Evolutionary conservation across 2,113 vertebrate species (phyloP).

Genomic region (Taurulus bubalis): DNA sequence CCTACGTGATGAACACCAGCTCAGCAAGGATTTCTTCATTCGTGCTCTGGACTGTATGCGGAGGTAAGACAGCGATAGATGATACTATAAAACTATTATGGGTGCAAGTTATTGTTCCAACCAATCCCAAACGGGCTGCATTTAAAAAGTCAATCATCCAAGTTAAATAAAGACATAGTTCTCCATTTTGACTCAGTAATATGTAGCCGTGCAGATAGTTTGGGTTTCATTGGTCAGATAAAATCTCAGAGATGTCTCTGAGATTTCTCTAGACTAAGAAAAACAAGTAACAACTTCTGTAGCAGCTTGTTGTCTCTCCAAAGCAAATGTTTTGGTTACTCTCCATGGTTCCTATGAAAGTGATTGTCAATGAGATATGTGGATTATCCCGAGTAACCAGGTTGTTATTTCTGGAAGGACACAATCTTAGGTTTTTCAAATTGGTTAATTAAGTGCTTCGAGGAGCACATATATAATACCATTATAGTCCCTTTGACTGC

Average conservation of each 20-base stretch:
- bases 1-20: constrained; percentile 93
- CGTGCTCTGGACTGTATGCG: constrained; percentile 97
- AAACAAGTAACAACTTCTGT: neutral
- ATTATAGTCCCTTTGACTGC: neutral
- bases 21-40: constrained; percentile 95
- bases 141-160: neutral
- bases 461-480: neutral
- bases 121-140: neutral
- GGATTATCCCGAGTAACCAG: neutral
- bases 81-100: neutral
- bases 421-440: neutral
- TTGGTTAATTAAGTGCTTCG: neutral
- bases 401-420: neutral
- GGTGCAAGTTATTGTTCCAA: constrained; percentile 63
- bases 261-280: neutral
- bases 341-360: neutral
- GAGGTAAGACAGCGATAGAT: constrained; percentile 83
- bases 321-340: neutral
- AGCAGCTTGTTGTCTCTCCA: neutral
- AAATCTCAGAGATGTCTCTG: too few relatives aligned
- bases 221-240: too few relatives aligned
- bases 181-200: neutral
- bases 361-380: neutral
- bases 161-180: neutral
- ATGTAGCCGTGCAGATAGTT: neutral